phyloP scores from a whole-genome alignment of 2,888 invertebrate species.

The Seira musarum region DNA sequence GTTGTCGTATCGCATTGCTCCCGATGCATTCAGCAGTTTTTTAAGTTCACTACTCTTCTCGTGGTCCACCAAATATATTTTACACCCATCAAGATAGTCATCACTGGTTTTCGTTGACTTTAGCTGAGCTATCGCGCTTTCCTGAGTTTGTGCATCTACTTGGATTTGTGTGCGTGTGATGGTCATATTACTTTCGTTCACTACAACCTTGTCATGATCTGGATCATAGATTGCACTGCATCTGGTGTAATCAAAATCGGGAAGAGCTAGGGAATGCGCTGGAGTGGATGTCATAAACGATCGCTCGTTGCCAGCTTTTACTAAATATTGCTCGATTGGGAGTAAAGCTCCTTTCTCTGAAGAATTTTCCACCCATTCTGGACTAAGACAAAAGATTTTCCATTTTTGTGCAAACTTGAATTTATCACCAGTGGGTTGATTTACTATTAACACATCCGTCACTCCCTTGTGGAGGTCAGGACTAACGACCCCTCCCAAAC shows the following conservation, averaged over 20 bases:
- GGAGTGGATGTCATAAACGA: constrained; percentile 48
- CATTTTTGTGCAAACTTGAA: constrained; percentile 77
- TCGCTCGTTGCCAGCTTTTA: constrained; percentile 72
- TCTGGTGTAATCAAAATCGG: constrained; percentile 31
- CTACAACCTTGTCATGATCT: neutral
- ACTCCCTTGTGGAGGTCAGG: constrained; percentile 75
- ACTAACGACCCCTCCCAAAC: constrained; percentile 74
- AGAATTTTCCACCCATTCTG: constrained; percentile 88
- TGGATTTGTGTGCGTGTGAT: neutral
- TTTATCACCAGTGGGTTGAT: constrained; percentile 80
- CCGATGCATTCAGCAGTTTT: constrained; percentile 82
- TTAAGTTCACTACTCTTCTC: constrained; percentile 80
- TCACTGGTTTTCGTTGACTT: constrained; percentile 75
- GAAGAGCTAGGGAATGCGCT: constrained; percentile 34
- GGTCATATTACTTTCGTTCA: constrained; percentile 22
- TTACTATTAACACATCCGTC: constrained; percentile 75
- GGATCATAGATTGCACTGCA: constrained; percentile 25
- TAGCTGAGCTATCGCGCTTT: constrained; percentile 20
- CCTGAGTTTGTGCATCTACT: constrained; percentile 15
- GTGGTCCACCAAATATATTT: constrained; percentile 82
- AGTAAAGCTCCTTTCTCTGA: constrained; percentile 81
- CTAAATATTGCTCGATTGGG: constrained; percentile 77
- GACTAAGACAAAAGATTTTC: constrained; percentile 80
- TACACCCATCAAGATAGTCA: constrained; percentile 90
- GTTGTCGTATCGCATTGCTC: constrained; percentile 86